Percentiles rank a stretch among this genome's conserved stretches.
phyloP scores from a whole-genome alignment of 2,888 invertebrate species.

The Eucera pruinosa region DNA sequence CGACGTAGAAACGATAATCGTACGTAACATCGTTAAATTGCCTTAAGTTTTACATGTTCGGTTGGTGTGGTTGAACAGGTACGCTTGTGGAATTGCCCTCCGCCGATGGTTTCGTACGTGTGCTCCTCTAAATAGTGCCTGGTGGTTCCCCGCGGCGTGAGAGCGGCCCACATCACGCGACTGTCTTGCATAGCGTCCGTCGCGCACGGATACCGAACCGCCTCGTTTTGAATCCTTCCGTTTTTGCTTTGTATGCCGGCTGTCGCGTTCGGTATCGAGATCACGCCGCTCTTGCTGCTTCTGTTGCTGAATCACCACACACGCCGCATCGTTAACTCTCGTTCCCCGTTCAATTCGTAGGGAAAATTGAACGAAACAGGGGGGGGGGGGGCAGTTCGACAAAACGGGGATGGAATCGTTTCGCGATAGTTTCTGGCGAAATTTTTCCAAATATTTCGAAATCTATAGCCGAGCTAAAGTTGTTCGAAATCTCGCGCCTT shows the following conservation, averaged over 20 bases:
- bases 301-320: slow-evolving; percentile 72
- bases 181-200: slow-evolving; percentile 87
- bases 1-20: no score
- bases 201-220: slow-evolving; percentile 86
- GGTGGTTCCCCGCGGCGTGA: slow-evolving; percentile 92
- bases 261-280: slow-evolving; percentile 79
- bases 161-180: slow-evolving; percentile 92
- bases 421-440: no score
- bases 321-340: no score
- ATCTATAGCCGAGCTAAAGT: no score
- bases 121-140: slow-evolving; percentile 87
- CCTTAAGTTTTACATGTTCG: slow-evolving; percentile 82
- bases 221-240: slow-evolving; percentile 85
- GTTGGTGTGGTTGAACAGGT: slow-evolving; percentile 81
- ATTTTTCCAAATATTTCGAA: no score
- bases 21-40: slow-evolving; percentile 73
- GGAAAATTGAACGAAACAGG: no score
- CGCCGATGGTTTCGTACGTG: slow-evolving; percentile 82
- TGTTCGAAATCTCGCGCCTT: no score
- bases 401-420: no score
- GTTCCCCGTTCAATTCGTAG: no score
- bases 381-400: no score
- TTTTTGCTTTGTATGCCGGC: slow-evolving; percentile 81
- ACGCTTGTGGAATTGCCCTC: slow-evolving; percentile 74
- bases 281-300: slow-evolving; percentile 79